Base-by-base conservation (phyloP, 2,888 invertebrate genomes). In the Rhagium mordax region DNA sequence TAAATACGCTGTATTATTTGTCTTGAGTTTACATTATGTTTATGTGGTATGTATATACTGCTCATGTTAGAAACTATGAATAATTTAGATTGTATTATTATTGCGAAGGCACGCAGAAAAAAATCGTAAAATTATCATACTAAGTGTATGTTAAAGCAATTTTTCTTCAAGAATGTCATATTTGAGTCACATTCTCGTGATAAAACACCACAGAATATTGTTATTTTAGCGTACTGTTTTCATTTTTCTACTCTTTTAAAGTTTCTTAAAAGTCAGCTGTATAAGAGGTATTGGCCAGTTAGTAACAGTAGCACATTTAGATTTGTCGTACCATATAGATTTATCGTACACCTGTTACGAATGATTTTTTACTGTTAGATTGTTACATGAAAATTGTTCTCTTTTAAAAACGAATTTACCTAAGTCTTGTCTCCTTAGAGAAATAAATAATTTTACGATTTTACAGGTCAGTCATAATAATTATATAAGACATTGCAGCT, bases 121-220 rank as follows among this genome's bases (percentile, higher is more conserved):
- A 41, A n/a, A n/a, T 41, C n/a, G 10, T 27, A 21, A 55, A 55
- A 55, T 55, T 55, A 55, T 55, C 55, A 55, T 55, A 55, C 2
- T 24, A n/a, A 24, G 20, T 6, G n/a, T 55, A 55, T 27, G 27
- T 57, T 24, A 41, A 57, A 7, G 24, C 15, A 5, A 7, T 27
- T 27, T 27, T 0, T 57, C 24, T 24, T 27, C n/a, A 15, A 57
- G 27, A 15, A 15, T 7, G 27, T 15, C 8, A 27, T 27, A 27
- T 57, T 57, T 57, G 13, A 6, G 55, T 57, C 55, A 57, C 55
- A 15, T 24, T 24, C 55, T 57, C 4, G 27, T 15, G 27, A 57
- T 57, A 57, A 27, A 57, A 24, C 16, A 57, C 13, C 27, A 15
- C 27, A 57, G 15, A 27, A 15, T 15, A 27, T n/a, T 57, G 15